Percentiles rank a stretch among this genome's conserved stretches.
phyloP scores from a whole-genome alignment of 1,140 invertebrate genomes.

The Anastrepha ludens region DNA sequence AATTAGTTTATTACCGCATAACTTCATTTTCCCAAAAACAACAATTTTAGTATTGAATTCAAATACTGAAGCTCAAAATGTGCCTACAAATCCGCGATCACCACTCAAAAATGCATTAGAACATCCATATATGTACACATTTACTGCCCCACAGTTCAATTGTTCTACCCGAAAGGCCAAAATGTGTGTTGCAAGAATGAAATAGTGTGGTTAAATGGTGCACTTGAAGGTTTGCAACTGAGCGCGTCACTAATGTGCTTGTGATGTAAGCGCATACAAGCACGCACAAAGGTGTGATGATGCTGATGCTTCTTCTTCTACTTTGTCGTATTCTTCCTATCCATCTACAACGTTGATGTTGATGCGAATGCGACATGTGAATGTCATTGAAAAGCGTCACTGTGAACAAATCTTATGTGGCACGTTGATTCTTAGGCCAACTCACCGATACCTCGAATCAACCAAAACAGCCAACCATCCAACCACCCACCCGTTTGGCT shows the following conservation, averaged over 20 bases:
- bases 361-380: conserved; percentile 41
- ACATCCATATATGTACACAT: not conserved
- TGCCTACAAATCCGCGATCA: not conserved
- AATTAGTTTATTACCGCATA: too few relatives aligned
- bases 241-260: conserved; percentile 3
- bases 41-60: too few relatives aligned
- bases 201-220: not conserved
- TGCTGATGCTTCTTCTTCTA: conserved; percentile 10
- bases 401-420: not conserved
- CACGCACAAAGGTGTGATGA: not conserved
- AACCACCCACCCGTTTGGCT: not conserved
- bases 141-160: conserved; percentile 15
- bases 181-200: not conserved
- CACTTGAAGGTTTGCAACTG: not conserved
- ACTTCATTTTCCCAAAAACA: too few relatives aligned
- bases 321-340: not conserved
- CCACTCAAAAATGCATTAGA: conserved; percentile 31
- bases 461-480: not conserved
- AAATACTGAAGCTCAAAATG: too few relatives aligned
- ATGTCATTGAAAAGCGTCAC: conserved; percentile 19
- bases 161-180: not conserved
- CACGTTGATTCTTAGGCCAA: not conserved
- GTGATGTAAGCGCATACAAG: not conserved
- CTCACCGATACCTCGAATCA: not conserved
- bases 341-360: not conserved